These are phyloP conservation scores for Drosophila mulleri DNA, from an alignment of 2,888 invertebrate species.

Conservation along the genomic window DNA sequence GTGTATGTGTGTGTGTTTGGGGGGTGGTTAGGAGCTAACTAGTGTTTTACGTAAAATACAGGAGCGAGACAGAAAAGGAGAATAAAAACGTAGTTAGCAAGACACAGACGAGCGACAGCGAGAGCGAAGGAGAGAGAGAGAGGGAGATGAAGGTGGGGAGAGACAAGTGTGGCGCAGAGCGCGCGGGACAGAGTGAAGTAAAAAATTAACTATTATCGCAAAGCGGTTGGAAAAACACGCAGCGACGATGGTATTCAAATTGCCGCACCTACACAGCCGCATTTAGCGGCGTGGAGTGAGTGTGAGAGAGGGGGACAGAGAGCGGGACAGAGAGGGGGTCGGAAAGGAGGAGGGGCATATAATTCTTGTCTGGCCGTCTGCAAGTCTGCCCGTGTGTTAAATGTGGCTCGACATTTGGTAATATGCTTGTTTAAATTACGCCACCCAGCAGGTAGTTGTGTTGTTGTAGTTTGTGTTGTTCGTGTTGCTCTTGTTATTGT, in stretches of 20 bases:
- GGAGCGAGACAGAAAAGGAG: slow-evolving; percentile 17
- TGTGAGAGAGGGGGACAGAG: neutral
- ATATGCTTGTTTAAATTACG: slow-evolving; percentile 75
- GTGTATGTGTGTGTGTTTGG: neutral
- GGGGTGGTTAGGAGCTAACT: slow-evolving; percentile 14
- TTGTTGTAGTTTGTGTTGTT: slow-evolving; percentile 15
- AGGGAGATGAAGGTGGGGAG: neutral
- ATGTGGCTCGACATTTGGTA: slow-evolving; percentile 71
- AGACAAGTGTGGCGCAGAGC: slow-evolving; percentile 7
- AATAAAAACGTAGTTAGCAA: neutral
- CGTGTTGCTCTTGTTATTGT: slow-evolving; percentile 25
- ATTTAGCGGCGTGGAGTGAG: neutral
- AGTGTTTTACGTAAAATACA: slow-evolving; percentile 24
- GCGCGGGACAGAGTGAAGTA: slow-evolving; percentile 32
- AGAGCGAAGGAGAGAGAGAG: neutral
- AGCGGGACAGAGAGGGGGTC: neutral
- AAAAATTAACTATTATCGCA: slow-evolving; percentile 78
- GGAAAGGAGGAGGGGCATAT: neutral
- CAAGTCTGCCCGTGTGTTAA: slow-evolving; percentile 46
- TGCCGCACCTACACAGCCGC: slow-evolving; percentile 62
- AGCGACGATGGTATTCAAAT: slow-evolving; percentile 69
- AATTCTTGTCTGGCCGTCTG: slow-evolving; percentile 32
- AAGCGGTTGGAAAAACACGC: slow-evolving; percentile 74
- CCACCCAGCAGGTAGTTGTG: slow-evolving; percentile 36
- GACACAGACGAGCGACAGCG: neutral